Percentiles rank a stretch among this genome's conserved stretches.
Conservation (phyloP, 2,113 vertebrate genomes). For the Ondatra zibethicus region DNA sequence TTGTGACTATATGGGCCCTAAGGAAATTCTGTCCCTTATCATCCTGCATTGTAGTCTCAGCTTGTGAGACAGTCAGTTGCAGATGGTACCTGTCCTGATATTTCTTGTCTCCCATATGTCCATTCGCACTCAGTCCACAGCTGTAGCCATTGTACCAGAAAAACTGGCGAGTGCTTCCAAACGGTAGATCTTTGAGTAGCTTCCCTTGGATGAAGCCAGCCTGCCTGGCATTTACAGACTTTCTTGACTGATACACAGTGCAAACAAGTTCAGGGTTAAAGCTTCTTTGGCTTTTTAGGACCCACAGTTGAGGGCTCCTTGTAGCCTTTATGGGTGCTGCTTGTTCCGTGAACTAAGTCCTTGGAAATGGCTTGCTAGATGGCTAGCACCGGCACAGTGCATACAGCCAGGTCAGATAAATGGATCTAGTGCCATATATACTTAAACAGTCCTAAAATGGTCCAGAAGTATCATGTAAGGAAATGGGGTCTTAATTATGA, state of each 20-base stretch:
- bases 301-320: not conserved
- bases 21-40: slow-evolving; percentile 64
- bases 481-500: slow-evolving; percentile 37
- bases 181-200: slow-evolving; percentile 69
- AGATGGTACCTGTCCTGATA: slow-evolving; percentile 75
- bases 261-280: slow-evolving; percentile 50
- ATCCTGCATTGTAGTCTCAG: slow-evolving; percentile 57
- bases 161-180: slow-evolving; percentile 64
- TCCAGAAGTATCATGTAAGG: slow-evolving; percentile 2
- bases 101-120: slow-evolving; percentile 72
- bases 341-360: not conserved
- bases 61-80: slow-evolving; percentile 55
- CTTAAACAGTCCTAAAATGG: not conserved
- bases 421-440: not conserved
- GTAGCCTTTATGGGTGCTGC: slow-evolving; percentile 16
- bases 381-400: not conserved
- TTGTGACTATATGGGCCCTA: not conserved
- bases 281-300: slow-evolving; percentile 27
- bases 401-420: not conserved
- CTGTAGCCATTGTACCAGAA: slow-evolving; percentile 70
- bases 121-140: slow-evolving; percentile 66
- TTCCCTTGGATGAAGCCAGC: slow-evolving; percentile 63
- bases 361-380: not conserved
- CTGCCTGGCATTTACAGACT: slow-evolving; percentile 63
- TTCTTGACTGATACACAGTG: slow-evolving; percentile 9